Evolutionary conservation across 2,888 invertebrate genomes (phyloP), one percentile per base, ranked within the genome.

Genomic region (Torymus texanus): DNA sequence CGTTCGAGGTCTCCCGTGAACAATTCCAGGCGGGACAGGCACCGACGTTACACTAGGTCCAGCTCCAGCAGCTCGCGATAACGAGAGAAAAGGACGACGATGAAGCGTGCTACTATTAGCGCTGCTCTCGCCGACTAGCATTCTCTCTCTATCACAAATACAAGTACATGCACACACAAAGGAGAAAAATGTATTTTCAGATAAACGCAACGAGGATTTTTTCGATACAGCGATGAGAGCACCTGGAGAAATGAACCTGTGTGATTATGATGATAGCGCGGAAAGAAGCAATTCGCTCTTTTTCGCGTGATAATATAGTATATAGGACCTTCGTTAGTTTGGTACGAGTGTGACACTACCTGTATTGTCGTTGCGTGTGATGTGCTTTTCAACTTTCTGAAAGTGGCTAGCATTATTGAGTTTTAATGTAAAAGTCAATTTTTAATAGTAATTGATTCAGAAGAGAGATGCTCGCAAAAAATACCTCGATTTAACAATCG

Each of bases 61-160:
- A 94, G 94, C 86, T 94, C 95, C 81, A 95, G 94, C 90, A 94
- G 94, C 89, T 94, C 94, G 84, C 93, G 94, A 91, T 94, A 89
- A 89, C 75, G 24, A 58, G 63, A 63, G 18, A 4, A 41, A 4
- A 12, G 51, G 16, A 56, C 24, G 58, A 21, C n/a, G 18, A 41
- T 41, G 41, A 41, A 41, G 5, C 21, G 51, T 50, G 50, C 41
- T 50, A 51, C 61, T 14, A 21, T 50, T 21, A 14, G 21, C 62
- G 21, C 18, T 21, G 50, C 18, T 41, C 13, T 61, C 61, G 71
- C 50, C 66, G 78, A 73, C 66, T 71, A 76, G 63, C 76, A 71
- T 71, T 50, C 29, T 29, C 21, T 41, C 41, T 41, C 41, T 8
- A 41, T 41, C 41, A 41, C 41, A 8, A 8, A 41, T 41, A 41